phyloP scores from a whole-genome alignment of 2,113 vertebrate species.

The Rhipidura dahli region DNA sequence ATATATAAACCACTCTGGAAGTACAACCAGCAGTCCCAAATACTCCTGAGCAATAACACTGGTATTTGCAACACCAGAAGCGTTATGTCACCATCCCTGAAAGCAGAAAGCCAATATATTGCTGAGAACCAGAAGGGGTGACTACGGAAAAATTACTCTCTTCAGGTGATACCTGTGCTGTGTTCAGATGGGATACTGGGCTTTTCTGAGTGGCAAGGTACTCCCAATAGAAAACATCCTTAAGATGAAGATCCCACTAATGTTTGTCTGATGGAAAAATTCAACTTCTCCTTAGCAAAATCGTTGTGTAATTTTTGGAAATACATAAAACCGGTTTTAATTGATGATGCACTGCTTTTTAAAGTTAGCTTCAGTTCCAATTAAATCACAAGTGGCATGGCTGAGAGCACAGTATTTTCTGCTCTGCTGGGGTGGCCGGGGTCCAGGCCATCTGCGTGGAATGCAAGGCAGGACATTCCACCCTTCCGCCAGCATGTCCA shows the following conservation, averaged over 20 bases:
- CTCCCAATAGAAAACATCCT: neutral
- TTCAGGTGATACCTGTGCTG: neutral
- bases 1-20: neutral
- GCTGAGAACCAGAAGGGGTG: neutral
- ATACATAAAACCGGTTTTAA: neutral
- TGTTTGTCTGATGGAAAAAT: neutral
- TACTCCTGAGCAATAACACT: neutral
- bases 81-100: neutral
- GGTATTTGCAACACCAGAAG: neutral
- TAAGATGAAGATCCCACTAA: neutral
- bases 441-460: conserved; percentile 64
- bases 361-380: neutral
- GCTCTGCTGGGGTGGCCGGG: conserved; percentile 6
- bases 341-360: neutral
- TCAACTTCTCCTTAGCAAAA: neutral
- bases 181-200: neutral
- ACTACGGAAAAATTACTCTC: neutral
- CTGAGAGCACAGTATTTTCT: conserved; percentile 15
- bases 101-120: neutral
- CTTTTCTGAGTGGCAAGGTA: neutral
- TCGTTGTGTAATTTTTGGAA: neutral
- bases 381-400: conserved; percentile 11
- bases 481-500: conserved; percentile 47
- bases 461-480: conserved; percentile 52
- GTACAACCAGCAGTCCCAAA: neutral